Conservation (phyloP, 2,888 invertebrate species). For the Cryptocephalus moraei region DNA sequence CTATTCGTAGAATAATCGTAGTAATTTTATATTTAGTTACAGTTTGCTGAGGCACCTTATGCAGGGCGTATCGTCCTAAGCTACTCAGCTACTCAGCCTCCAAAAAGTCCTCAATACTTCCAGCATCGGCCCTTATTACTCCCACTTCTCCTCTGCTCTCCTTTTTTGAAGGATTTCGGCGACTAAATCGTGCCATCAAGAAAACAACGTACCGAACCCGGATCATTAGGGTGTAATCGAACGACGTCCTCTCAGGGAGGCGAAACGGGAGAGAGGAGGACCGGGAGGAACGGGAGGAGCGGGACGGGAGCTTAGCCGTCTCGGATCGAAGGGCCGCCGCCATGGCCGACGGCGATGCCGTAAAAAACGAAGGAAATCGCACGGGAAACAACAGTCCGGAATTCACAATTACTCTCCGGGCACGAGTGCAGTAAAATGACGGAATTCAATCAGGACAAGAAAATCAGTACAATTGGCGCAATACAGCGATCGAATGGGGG, state of each 20-base stretch:
- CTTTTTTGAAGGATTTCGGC: too few relatives aligned
- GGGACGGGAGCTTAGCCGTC: background rate
- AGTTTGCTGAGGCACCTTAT: too few relatives aligned
- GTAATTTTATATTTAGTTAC: too few relatives aligned
- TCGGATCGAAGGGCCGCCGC: too few relatives aligned
- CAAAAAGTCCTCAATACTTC: too few relatives aligned
- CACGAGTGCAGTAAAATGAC: constrained; percentile 14
- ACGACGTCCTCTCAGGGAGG: background rate
- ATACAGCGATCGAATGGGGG: constrained; percentile 6
- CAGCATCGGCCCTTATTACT: too few relatives aligned
- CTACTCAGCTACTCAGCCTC: too few relatives aligned
- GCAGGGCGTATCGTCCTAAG: too few relatives aligned
- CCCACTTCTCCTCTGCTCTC: too few relatives aligned
- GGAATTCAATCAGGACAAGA: constrained; percentile 26
- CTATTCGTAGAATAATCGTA: too few relatives aligned
- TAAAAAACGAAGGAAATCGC: constrained; percentile 5
- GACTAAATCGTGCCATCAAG: background rate
- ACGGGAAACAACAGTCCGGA: constrained; percentile 9
- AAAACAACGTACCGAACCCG: background rate
- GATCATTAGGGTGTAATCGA: background rate
- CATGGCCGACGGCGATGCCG: too few relatives aligned
- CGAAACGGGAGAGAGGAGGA: background rate
- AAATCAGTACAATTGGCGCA: constrained; percentile 28
- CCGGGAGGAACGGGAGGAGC: background rate
- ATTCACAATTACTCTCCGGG: constrained; percentile 12